Percentiles rank a stretch among this genome's conserved stretches.
These are phyloP conservation scores for Pangasianodon hypophthalmus DNA, from an alignment of 2,113 vertebrate species.

Conservation along the genomic window DNA sequence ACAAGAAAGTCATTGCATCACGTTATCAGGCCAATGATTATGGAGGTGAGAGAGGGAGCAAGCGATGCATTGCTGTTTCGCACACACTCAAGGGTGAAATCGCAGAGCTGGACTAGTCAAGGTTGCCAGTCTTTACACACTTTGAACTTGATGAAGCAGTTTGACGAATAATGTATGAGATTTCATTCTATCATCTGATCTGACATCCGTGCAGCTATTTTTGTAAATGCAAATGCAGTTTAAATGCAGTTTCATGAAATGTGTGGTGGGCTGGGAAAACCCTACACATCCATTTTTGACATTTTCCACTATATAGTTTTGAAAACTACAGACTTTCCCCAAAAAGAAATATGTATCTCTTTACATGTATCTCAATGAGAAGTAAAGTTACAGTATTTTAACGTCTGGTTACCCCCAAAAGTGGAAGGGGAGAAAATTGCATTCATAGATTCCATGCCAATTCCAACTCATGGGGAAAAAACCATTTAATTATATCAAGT, in stretches of 20 bases:
- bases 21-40: slow-evolving; percentile 41
- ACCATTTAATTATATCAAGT: neutral
- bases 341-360: neutral
- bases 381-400: neutral
- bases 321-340: neutral
- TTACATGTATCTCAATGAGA: neutral
- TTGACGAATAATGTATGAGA: neutral
- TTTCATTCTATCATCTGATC: neutral
- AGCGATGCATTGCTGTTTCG: slow-evolving; percentile 7
- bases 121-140: neutral
- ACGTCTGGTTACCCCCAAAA: neutral
- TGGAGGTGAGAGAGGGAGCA: slow-evolving; percentile 32
- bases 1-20: slow-evolving; percentile 12
- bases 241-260: neutral
- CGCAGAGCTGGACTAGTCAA: slow-evolving; percentile 24
- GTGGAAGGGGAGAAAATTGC: neutral
- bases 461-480: neutral
- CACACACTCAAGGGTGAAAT: slow-evolving; percentile 43
- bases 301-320: neutral
- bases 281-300: neutral
- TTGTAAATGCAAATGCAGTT: neutral
- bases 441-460: neutral
- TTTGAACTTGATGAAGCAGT: neutral
- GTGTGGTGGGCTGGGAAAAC: neutral
- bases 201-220: neutral